Base-by-base conservation (phyloP, 35 echinoderm and acorn worm species). In the Strongylocentrotus purpuratus region DNA sequence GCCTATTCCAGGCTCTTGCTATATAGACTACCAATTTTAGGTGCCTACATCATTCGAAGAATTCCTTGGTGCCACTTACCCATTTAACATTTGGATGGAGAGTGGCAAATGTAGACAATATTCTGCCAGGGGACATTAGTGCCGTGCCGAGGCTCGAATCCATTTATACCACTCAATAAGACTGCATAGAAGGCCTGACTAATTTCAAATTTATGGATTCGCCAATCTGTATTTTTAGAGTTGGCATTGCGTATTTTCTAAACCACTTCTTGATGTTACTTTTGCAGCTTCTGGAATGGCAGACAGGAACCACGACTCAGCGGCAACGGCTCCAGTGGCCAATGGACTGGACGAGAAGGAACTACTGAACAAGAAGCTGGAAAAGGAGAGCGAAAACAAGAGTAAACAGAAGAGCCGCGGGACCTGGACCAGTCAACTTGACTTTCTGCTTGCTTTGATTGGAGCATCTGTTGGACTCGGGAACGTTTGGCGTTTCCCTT, bases 401-500 rank as follows among this genome's bases (percentile, higher is more conserved):
- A 41, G 35, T 41, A 41, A 41, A 41, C n/a, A 35, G 60, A 33
- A 28, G 10, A 65, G 31, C 4, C 48, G 96, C 7, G 96, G 58
- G 0, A 92, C 60, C 28, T 96, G 96, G 96, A 78, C 94, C 46
- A 48, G 65, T 18, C 87, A 94, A 52, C 31, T 96, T 31, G 96
- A 96, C 88, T 96, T 96, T 60, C 88, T 96, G 14, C 48, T 96
- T 31, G 96, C 96, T 4, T 87, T 94, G 86, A 96, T 96, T 32
- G 96, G 96, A 48, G 94, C 94, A 61, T 94, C 96, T 9, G 94
- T 96, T 31, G 96, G 96, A 1, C 93, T 96, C 1, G 96, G 96
- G 35, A 96, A 96, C 52, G 88, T 96, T n/a, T 96, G 96, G 96
- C 86, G 96, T 5, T 96, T 96, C 94, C 96, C 96, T 70, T 96